Percentiles rank a stretch among this genome's conserved stretches.
Conservation (phyloP, 2,797 vertebrate species). For the Synanceia verrucosa region DNA sequence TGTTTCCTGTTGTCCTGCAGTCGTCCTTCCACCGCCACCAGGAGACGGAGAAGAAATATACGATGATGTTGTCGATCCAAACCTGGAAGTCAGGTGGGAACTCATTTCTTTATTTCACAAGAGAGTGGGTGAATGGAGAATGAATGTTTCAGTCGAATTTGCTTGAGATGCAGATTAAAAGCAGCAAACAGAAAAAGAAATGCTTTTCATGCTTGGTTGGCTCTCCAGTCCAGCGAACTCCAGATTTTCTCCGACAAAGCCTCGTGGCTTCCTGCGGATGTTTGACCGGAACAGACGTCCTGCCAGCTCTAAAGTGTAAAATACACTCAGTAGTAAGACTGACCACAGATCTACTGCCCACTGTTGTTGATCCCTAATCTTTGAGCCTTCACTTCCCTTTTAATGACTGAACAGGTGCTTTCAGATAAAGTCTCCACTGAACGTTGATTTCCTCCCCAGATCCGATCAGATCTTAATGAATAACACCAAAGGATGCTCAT, state of each 20-base stretch:
- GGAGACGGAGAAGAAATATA: constrained; percentile 88
- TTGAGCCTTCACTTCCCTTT: constrained; percentile 15
- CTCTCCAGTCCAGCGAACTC: constrained; percentile 76
- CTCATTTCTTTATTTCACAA: background rate
- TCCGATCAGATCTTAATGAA: constrained; percentile 23
- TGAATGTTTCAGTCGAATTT: background rate
- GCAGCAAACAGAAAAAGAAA: constrained; percentile 26
- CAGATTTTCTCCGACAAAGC: constrained; percentile 78
- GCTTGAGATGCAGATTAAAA: background rate
- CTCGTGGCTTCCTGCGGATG: constrained; percentile 87
- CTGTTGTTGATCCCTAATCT: constrained; percentile 77
- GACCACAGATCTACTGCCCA: constrained; percentile 68
- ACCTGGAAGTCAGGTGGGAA: constrained; percentile 79
- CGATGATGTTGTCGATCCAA: constrained; percentile 86
- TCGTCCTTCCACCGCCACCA: constrained; percentile 80
- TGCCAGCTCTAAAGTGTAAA: constrained; percentile 86
- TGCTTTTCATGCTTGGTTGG: constrained; percentile 47
- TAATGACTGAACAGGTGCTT: background rate
- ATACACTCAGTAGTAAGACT: constrained; percentile 90
- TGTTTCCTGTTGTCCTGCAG: constrained; percentile 63
- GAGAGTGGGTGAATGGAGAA: background rate
- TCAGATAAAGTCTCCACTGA: background rate
- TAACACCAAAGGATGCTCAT: constrained; percentile 2
- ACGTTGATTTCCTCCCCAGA: background rate
- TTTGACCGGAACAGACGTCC: constrained; percentile 89